A percentile compares a stretch with the other conserved stretches of the same genome.
Conservation (phyloP, 2,888 invertebrate species). For the Clusia tigrina region DNA sequence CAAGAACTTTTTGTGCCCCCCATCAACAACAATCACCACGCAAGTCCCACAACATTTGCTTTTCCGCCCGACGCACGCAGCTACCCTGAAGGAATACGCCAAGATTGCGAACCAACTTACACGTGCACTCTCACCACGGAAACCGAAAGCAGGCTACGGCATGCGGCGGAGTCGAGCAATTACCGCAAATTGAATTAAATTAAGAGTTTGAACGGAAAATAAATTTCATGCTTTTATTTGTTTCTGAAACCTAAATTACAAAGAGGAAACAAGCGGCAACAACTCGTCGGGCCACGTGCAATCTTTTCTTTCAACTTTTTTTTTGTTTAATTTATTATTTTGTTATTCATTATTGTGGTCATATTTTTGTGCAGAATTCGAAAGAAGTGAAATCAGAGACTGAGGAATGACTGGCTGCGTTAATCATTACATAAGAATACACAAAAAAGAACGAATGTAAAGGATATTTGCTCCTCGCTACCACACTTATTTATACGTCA, state of each 20-base stretch:
- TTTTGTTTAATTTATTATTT: not conserved
- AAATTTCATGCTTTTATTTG: slow-evolving; percentile 20
- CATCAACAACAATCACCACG: slow-evolving; percentile 10
- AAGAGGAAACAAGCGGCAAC: not conserved
- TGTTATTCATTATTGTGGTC: no score
- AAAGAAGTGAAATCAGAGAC: no score
- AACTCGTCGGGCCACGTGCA: slow-evolving; percentile 5
- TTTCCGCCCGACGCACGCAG: not conserved
- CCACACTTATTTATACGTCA: no score
- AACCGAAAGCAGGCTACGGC: not conserved
- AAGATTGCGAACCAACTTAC: no score
- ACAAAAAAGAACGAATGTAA: no score
- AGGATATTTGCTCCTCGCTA: no score
- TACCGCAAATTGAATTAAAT: slow-evolving; percentile 25
- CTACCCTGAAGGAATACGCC: no score
- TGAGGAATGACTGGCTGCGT: no score
- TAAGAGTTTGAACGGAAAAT: slow-evolving; percentile 19
- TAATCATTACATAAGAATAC: no score
- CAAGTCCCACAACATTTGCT: not conserved
- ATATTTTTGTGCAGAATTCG: no score
- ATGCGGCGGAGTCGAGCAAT: slow-evolving; percentile 9
- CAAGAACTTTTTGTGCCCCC: no score
- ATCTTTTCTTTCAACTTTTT: not conserved
- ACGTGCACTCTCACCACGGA: not conserved
- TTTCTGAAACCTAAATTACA: slow-evolving; percentile 12